Percentiles rank a stretch among this genome's conserved stretches.
Evolutionary conservation across 2,113 vertebrate genomes (phyloP).

Genomic region (Cardinalis cardinalis): DNA sequence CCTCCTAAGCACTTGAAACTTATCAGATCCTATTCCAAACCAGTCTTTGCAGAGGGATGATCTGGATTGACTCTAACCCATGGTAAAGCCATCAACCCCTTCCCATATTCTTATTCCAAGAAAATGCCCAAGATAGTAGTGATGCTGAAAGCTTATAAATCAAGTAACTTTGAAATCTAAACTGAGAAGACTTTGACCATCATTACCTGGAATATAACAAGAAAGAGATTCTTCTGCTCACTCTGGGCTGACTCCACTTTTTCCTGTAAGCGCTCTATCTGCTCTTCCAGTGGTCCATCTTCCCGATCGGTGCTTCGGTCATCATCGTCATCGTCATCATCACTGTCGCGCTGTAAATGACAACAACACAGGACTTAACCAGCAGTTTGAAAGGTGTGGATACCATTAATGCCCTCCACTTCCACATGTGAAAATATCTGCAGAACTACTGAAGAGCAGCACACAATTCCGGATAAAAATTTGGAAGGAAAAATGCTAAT

Average conservation of each 20-base stretch:
- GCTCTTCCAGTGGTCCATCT: conserved; percentile 91
- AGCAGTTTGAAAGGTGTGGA: background rate
- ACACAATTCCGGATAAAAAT: background rate
- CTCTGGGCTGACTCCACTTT: conserved; percentile 97
- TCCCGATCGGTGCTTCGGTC: conserved; percentile 91
- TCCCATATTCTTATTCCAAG: background rate
- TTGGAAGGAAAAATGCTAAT: background rate
- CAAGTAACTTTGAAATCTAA: background rate
- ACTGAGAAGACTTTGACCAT: background rate
- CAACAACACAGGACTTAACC: background rate
- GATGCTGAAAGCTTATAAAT: background rate
- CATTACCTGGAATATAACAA: conserved; percentile 95
- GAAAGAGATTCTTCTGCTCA: conserved; percentile 98
- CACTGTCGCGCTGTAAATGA: conserved; percentile 82
- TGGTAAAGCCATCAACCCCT: background rate
- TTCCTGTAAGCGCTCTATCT: conserved; percentile 93
- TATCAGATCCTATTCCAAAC: background rate
- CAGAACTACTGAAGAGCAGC: background rate
- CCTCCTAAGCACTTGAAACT: background rate
- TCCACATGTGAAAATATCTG: rapidly evolving
- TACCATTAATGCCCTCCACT: rapidly evolving
- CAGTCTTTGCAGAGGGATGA: background rate
- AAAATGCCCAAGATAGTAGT: background rate
- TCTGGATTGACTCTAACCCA: background rate
- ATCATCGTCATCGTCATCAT: conserved; percentile 84